A percentile compares a stretch with the other conserved stretches of the same genome.
Evolutionary conservation across 1,140 invertebrate species (phyloP).

Genomic region (Pogonomyrmex barbatus): DNA sequence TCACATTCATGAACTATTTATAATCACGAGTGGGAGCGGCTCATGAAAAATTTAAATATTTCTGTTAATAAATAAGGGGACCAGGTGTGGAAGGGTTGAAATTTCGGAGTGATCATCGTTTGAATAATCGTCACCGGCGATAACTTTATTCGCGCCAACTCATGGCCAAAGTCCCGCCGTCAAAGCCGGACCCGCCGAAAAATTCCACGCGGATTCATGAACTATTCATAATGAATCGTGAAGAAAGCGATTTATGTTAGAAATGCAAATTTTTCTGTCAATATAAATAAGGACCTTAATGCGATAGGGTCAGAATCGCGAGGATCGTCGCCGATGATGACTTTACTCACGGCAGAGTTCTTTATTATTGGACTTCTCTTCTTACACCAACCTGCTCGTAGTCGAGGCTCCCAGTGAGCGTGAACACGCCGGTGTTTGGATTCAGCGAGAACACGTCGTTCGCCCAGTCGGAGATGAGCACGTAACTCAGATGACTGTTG

Average conservation of each 20-base stretch:
- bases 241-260: background rate
- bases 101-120: background rate
- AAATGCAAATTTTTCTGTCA: slow-evolving; percentile 7
- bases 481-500: slow-evolving; percentile 95
- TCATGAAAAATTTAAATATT: slow-evolving; percentile 27
- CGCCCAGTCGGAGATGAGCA: slow-evolving; percentile 96
- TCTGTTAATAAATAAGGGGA: slow-evolving; percentile 11
- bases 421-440: slow-evolving; percentile 95
- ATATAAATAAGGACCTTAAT: background rate
- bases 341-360: background rate
- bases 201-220: background rate
- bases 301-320: background rate
- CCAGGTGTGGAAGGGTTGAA: background rate
- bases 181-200: background rate
- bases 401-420: slow-evolving; percentile 94
- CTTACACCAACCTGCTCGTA: slow-evolving; percentile 93
- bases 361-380: background rate
- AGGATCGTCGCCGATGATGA: background rate
- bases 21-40: background rate
- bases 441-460: slow-evolving; percentile 97
- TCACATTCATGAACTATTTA: slow-evolving; percentile 9
- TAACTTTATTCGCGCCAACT: background rate
- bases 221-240: background rate
- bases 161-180: background rate
- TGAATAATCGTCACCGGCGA: background rate